Percentiles rank a stretch among this genome's conserved stretches.
phyloP scores from a whole-genome alignment of 2,888 invertebrate genomes.

The Synanthedon andrenaeformis region DNA sequence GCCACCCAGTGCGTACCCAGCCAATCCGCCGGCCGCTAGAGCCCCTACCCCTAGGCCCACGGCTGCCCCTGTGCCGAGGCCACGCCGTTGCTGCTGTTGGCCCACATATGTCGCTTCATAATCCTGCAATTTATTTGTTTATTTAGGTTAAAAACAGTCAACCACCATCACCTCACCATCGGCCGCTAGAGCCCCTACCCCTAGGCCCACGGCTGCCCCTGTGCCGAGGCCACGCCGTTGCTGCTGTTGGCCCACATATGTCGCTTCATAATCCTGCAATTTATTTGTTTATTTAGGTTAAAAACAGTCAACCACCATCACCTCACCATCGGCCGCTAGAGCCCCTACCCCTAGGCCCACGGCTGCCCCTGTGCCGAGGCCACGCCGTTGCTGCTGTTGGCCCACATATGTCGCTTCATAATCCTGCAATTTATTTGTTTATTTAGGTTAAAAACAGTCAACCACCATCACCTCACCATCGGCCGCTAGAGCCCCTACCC shows the following conservation, averaged over 20 bases:
- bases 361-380: conserved; percentile 50
- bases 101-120: conserved; percentile 25
- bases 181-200: conserved; percentile 66
- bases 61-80: conserved; percentile 50
- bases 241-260: conserved; percentile 18
- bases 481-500: conserved; percentile 66
- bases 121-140: conserved; percentile 8
- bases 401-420: conserved; percentile 25
- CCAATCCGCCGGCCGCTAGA: conserved; percentile 62
- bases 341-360: conserved; percentile 70
- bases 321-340: conserved; percentile 54
- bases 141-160: not conserved
- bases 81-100: conserved; percentile 25
- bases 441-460: not conserved
- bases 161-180: no score
- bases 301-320: no score
- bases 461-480: no score
- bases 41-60: conserved; percentile 70
- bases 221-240: conserved; percentile 44
- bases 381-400: conserved; percentile 25
- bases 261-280: conserved; percentile 20
- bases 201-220: conserved; percentile 58
- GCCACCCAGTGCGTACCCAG: conserved; percentile 69
- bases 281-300: not conserved
- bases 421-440: conserved; percentile 8